Base-by-base conservation (phyloP, 2,888 invertebrate genomes). In the Drosophila acutilabella region DNA sequence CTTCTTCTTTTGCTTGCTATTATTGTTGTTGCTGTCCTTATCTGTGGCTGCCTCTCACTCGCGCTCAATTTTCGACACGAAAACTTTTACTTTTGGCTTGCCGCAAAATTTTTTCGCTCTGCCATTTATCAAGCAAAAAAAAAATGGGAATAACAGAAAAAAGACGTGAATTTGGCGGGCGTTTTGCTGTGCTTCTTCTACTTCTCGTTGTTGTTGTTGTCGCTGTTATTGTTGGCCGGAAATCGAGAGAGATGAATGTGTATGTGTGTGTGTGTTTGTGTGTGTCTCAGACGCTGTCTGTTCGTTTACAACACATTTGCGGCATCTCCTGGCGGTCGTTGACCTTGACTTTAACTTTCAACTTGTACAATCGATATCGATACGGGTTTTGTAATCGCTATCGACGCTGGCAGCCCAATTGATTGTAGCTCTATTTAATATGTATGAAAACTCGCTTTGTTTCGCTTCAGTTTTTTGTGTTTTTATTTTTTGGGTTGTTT, bases 51-150 rank as follows among this genome's bases (percentile, higher is more conserved):
- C 75, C 64, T 53, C 64, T 45, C 60, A 60, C 57, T 75, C 56
- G 66, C 47, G 42, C 68, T 64, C 72, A 71, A 72, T 72, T 77
- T 59, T 56, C 57, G 64, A 33, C 48, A 50, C 33, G 36, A 62
- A 62, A 74, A 80, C 78, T 81, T 78, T 81, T 80, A 78, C 76
- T 82, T 77, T 70, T 71, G 71, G 64, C 74, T 77, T 69, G 83
- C 77, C 82, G 62, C 73, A 76, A 66, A 47, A 66, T 74, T 74
- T 80, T 64, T 73, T 59, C 60, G 67, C 70, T 76, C 56, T 60
- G 68, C 80, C 82, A 81, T 79, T 79, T 81, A 79, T 78, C 79
- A 78, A 71, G 78, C 60, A 16, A 42, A 30, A 26, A 36, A 36
- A 36, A 36, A 36, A 4, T 13, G 13, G 36, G 4, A 36, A 36